phyloP scores from a whole-genome alignment of 2,113 vertebrate genomes.

The Lampris incognitus region DNA sequence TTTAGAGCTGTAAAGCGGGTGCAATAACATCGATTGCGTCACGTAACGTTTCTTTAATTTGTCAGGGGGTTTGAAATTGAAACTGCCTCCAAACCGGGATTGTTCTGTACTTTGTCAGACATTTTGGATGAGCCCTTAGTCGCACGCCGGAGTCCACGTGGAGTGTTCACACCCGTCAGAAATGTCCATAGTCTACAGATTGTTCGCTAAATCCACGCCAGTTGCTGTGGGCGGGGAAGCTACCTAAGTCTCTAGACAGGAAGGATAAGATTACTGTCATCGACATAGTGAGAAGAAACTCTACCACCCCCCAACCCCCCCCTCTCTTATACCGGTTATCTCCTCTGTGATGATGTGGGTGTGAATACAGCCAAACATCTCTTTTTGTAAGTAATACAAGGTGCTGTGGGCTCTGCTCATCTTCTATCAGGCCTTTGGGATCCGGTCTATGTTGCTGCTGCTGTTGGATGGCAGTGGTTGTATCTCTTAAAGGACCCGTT shows the following conservation, averaged over 20 bases:
- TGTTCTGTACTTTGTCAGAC: no score
- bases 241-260: neutral
- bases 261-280: slow-evolving; percentile 50
- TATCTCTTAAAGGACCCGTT: slow-evolving; percentile 12
- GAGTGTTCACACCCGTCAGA: no score
- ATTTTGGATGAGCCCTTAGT: no score
- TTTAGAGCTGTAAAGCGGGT: no score
- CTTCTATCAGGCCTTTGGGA: slow-evolving; percentile 6
- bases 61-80: no score
- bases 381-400: slow-evolving; percentile 39
- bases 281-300: slow-evolving; percentile 48
- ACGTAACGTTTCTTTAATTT: no score
- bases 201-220: no score
- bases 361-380: slow-evolving; percentile 18
- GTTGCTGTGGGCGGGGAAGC: no score
- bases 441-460: slow-evolving; percentile 6
- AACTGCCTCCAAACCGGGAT: no score
- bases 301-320: slow-evolving; percentile 34
- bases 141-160: no score
- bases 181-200: no score
- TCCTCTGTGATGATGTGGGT: slow-evolving; percentile 20
- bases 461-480: slow-evolving; percentile 12
- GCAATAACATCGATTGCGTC: no score
- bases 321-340: slow-evolving; percentile 30
- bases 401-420: slow-evolving; percentile 15